Percentiles rank a stretch among this genome's conserved stretches.
Conservation (phyloP, 2,113 vertebrate species). For the Eulemur macaco region DNA sequence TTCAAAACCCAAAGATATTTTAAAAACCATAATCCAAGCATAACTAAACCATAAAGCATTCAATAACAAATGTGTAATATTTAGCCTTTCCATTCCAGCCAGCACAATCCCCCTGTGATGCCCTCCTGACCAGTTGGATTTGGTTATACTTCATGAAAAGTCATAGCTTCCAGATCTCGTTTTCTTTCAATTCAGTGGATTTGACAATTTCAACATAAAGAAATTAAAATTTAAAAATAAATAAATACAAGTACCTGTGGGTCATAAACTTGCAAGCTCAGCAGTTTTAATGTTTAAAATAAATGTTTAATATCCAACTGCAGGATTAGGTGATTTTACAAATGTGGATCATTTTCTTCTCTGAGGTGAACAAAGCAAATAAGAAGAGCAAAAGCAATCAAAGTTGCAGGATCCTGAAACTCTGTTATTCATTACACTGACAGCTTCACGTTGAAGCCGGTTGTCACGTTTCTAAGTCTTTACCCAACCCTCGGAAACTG, state of each 20-base stretch:
- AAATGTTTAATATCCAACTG: slow-evolving; percentile 60
- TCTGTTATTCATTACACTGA: slow-evolving; percentile 11
- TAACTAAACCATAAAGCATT: slow-evolving; percentile 60
- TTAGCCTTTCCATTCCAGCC: not conserved
- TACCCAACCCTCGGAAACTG: not conserved
- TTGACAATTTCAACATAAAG: slow-evolving; percentile 48
- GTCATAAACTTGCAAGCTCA: slow-evolving; percentile 46
- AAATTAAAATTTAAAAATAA: slow-evolving; percentile 64
- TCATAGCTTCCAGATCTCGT: slow-evolving; percentile 13
- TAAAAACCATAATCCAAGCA: slow-evolving; percentile 64
- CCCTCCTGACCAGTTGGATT: not conserved
- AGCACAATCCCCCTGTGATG: not conserved
- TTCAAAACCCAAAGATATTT: slow-evolving; percentile 66
- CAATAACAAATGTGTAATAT: slow-evolving; percentile 19
- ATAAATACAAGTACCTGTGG: slow-evolving; percentile 46
- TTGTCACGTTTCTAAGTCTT: not conserved
- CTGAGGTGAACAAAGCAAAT: slow-evolving; percentile 49
- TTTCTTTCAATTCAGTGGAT: slow-evolving; percentile 29
- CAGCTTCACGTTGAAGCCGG: not conserved
- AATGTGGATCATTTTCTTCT: slow-evolving; percentile 43
- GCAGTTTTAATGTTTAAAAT: slow-evolving; percentile 64
- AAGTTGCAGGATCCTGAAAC: not conserved
- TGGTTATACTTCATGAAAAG: slow-evolving; percentile 49
- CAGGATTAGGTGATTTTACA: slow-evolving; percentile 42
- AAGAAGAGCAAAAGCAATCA: slow-evolving; percentile 23